Conservation (phyloP, 2,888 invertebrate species). For the Seira sanloemensis region DNA sequence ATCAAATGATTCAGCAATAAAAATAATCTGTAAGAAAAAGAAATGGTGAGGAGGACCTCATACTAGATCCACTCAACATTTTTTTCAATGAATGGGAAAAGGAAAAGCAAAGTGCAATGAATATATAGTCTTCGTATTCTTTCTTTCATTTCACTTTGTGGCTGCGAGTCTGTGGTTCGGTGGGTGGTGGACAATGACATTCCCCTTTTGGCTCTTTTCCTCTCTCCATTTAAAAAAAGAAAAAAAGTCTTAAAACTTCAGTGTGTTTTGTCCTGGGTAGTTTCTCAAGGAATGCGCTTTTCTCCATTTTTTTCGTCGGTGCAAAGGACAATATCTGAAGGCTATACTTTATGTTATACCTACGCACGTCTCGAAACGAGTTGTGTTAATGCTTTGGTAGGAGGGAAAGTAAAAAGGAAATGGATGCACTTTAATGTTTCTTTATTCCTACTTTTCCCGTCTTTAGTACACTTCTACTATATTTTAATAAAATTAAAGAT, state of each 20-base stretch:
- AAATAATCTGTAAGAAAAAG: too few relatives aligned
- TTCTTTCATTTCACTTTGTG: background rate
- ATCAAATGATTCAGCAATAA: background rate
- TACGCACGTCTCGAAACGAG: too few relatives aligned
- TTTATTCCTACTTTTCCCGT: conserved; percentile 23
- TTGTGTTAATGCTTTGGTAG: too few relatives aligned
- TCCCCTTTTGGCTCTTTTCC: background rate
- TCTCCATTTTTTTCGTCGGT: background rate
- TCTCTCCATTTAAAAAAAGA: too few relatives aligned
- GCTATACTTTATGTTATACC: too few relatives aligned
- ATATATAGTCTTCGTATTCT: background rate
- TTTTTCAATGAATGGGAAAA: background rate
- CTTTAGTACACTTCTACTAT: background rate
- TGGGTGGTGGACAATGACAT: background rate
- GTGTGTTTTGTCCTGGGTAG: background rate
- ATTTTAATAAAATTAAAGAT: background rate
- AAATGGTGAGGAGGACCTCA: background rate
- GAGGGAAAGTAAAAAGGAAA: conserved; percentile 23
- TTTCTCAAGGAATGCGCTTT: background rate
- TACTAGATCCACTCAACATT: background rate
- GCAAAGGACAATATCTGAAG: background rate
- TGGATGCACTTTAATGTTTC: conserved; percentile 55
- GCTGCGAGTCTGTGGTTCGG: background rate
- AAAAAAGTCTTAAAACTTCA: background rate
- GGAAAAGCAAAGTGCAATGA: background rate